Evolutionary conservation across 1,140 invertebrate species (phyloP).

Genomic region (Drosophila punjabiensis): DNA sequence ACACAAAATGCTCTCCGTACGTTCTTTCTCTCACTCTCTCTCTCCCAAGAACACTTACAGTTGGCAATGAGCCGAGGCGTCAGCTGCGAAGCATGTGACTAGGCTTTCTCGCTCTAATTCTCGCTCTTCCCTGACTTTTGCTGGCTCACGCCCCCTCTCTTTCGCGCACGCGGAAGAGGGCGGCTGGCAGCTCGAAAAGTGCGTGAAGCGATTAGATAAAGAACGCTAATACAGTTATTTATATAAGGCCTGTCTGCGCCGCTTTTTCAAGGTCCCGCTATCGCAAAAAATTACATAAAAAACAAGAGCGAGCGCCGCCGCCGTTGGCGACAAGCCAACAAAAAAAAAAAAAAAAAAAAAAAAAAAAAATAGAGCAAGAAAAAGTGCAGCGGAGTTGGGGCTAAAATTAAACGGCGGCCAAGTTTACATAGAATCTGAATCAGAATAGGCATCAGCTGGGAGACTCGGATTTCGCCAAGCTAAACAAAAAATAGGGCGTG

Average conservation of each 20-base stretch:
- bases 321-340: constrained; percentile 12
- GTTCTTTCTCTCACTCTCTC: background rate
- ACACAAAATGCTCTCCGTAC: constrained; percentile 1
- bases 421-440: constrained; percentile 27
- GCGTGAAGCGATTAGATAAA: constrained; percentile 77
- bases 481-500: constrained; percentile 22
- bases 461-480: constrained; percentile 18
- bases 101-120: constrained; percentile 39
- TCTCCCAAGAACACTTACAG: constrained; percentile 46
- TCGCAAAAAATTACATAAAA: constrained; percentile 74
- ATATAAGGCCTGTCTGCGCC: constrained; percentile 62
- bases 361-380: constrained; percentile 4
- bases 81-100: constrained; percentile 72
- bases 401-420: constrained; percentile 30
- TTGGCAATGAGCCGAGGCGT: constrained; percentile 67
- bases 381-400: constrained; percentile 42
- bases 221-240: constrained; percentile 54
- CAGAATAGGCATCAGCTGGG: constrained; percentile 5
- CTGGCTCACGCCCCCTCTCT: constrained; percentile 17
- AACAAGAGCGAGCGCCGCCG: constrained; percentile 7
- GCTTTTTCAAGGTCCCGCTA: constrained; percentile 68
- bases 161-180: constrained; percentile 26
- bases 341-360: background rate
- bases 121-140: background rate
- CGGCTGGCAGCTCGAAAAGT: constrained; percentile 42